Base-by-base conservation (phyloP, 2,888 invertebrate genomes). In the Mantis religiosa region DNA sequence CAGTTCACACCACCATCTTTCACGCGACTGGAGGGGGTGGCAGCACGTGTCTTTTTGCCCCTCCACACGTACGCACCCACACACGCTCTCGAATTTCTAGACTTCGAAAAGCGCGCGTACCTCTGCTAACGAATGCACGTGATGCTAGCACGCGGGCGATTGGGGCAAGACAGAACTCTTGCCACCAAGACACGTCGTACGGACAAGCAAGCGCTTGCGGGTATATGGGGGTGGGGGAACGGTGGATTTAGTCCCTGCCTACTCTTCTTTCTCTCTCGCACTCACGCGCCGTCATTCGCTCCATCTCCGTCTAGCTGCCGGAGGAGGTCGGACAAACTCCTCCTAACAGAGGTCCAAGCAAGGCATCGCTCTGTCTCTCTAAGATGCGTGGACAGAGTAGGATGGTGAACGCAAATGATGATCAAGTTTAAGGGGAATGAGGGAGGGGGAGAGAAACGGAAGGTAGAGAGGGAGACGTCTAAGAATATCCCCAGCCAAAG, bases 391-490 rank as follows among this genome's bases (percentile, higher is more conserved):
- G 87, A 87, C 82, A 82, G 82, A 82, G 87, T 34, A 87, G 87
- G 87, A 87, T 82, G 87, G 87, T 82, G 82, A 87, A 87, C 87
- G 87, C 87, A 82, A 87, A 87, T 87, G 87, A 30, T 87, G 87
- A 87, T 87, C 81, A 87, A 87, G 87, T 87, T 87, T 87, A 41
- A 82, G 82, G 82, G 81, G n/a, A 12, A 82, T 82, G 82, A 81
- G 86, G 30, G 87, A 82, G 25, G 82, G 82, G 4, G 28, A 28
- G 47, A 28, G 71, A 8, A 71, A 28, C 8, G 85, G 20, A 28
- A 28, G 82, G 87, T 12, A 27, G 87, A 81, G 87, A 82, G 85
- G 41, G 20, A 41, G 41, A 71, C 54, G 54, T 71, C 54, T 71
- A 71, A 71, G 54, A 71, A 71, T 71, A 71, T 71, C 54, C 54